Evolutionary conservation across 1,140 invertebrate genomes (phyloP).

Genomic region (Cephus cinctus): DNA sequence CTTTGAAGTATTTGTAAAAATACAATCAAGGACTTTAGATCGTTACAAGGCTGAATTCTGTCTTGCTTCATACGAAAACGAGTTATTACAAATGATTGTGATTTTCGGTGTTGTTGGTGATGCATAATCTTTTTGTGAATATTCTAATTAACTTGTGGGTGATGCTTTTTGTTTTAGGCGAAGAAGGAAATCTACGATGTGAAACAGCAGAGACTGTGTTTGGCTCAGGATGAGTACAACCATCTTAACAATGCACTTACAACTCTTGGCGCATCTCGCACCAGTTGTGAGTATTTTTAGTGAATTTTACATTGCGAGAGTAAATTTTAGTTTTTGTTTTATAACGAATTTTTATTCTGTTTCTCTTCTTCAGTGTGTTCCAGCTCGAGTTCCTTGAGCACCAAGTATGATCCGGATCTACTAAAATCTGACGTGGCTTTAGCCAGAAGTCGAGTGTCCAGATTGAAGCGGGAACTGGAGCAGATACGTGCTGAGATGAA

Average conservation of each 20-base stretch:
- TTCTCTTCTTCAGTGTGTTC: constrained; percentile 76
- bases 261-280: constrained; percentile 79
- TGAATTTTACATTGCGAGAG: background rate
- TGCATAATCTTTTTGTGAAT: constrained; percentile 3
- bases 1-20: too few species aligned
- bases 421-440: constrained; percentile 89
- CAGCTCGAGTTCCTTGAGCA: constrained; percentile 82
- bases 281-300: constrained; percentile 71
- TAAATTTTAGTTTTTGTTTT: background rate
- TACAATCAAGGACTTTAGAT: too few species aligned
- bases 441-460: constrained; percentile 83
- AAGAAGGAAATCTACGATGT: constrained; percentile 96
- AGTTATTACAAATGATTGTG: too few species aligned
- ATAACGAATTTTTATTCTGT: constrained; percentile 15
- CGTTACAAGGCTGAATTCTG: too few species aligned
- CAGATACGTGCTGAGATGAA: constrained; percentile 90
- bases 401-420: constrained; percentile 92
- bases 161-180: constrained; percentile 69
- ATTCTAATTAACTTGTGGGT: too few species aligned
- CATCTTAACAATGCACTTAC: constrained; percentile 85
- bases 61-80: too few species aligned
- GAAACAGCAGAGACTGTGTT: constrained; percentile 87
- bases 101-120: too few species aligned
- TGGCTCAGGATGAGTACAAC: constrained; percentile 95
- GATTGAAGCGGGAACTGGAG: constrained; percentile 86